Conservation (phyloP, 2,888 invertebrate genomes). For the Trachelus tabidus region DNA sequence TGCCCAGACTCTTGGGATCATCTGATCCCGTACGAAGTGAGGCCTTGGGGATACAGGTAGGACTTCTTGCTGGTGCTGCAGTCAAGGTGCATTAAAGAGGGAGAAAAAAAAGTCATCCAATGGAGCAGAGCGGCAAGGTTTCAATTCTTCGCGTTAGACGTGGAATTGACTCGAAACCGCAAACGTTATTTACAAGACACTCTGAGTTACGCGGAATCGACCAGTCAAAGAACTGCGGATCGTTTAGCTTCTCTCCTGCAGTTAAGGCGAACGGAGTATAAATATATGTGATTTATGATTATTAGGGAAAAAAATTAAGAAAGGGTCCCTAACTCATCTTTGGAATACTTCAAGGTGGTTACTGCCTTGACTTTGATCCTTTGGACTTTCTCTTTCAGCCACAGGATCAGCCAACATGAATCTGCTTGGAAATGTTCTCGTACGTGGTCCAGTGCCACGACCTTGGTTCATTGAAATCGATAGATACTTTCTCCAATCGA, state of each 20-base stretch:
- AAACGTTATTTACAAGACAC: background rate
- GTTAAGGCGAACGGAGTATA: background rate
- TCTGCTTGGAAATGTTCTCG: background rate
- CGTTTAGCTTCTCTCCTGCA: background rate
- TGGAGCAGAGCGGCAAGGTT: conserved; percentile 4
- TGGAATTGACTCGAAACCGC: background rate
- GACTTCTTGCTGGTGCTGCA: background rate
- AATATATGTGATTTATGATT: background rate
- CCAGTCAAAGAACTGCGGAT: background rate
- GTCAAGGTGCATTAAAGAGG: background rate
- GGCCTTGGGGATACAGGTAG: conserved; percentile 1
- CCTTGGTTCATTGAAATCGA: background rate
- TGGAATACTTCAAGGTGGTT: background rate
- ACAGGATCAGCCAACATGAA: background rate
- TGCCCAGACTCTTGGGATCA: background rate
- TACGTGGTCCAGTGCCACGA: background rate
- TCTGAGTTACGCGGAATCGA: background rate
- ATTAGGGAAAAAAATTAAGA: background rate
- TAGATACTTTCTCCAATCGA: background rate
- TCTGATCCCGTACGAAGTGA: background rate
- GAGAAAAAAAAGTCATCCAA: background rate
- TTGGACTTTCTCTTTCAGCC: background rate
- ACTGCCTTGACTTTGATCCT: background rate
- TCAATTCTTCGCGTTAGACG: background rate
- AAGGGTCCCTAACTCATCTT: background rate